Percentiles rank a stretch among this genome's conserved stretches.
phyloP scores from a whole-genome alignment of 2,113 vertebrate genomes.

The Machaerirhynchus nigripectus region DNA sequence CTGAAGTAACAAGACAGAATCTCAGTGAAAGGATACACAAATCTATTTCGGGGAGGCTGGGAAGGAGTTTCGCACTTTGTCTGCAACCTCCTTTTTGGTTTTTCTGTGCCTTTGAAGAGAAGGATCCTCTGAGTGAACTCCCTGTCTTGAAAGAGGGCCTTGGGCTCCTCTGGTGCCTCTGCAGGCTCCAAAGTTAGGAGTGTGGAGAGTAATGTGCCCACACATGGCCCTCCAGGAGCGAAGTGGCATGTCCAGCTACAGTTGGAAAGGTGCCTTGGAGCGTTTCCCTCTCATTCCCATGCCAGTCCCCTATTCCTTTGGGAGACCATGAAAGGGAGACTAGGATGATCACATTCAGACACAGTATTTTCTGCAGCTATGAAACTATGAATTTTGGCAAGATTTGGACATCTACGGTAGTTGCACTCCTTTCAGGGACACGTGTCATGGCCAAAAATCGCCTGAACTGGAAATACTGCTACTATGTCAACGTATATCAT shows the following conservation, averaged over 20 bases:
- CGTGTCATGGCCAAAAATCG: neutral
- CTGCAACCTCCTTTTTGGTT: neutral
- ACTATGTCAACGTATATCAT: neutral
- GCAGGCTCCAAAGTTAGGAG: neutral
- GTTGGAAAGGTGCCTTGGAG: neutral
- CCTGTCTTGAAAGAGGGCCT: neutral
- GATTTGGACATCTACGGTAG: neutral
- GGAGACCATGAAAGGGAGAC: neutral
- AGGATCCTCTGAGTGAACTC: neutral
- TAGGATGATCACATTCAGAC: neutral
- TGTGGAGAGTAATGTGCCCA: fast-evolving
- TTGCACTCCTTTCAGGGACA: neutral
- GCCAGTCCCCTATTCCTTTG: neutral
- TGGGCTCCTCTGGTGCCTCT: neutral
- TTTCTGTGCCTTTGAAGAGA: neutral
- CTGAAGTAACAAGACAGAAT: neutral
- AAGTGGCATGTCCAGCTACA: neutral
- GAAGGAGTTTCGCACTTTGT: neutral
- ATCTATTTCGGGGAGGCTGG: neutral
- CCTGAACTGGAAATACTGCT: neutral
- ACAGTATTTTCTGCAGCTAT: neutral
- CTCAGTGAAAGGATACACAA: neutral
- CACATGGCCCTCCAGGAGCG: neutral
- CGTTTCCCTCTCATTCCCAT: neutral
- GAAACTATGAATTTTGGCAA: neutral